A percentile compares a stretch with the other conserved stretches of the same genome.
Evolutionary conservation across 1,140 invertebrate genomes (phyloP).

Genomic region (Solen grandis): DNA sequence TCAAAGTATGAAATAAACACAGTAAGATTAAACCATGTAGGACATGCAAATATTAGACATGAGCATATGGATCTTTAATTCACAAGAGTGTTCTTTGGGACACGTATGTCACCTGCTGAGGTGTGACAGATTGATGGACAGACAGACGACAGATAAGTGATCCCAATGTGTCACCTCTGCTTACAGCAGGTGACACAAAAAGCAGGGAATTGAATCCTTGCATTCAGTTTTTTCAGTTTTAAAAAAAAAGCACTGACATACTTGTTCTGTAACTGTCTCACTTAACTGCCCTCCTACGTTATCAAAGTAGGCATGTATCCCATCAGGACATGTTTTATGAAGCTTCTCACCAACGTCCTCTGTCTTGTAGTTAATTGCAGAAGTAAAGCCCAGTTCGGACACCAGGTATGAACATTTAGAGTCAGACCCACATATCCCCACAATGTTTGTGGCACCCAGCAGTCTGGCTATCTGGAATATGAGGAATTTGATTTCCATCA

Average conservation of each 20-base stretch:
- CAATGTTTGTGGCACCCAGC: constrained; percentile 65
- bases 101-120: too few relatives aligned
- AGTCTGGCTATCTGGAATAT: constrained; percentile 72
- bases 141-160: neutral
- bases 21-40: too few relatives aligned
- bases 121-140: neutral
- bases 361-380: constrained; percentile 76
- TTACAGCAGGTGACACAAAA: too few relatives aligned
- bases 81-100: too few relatives aligned
- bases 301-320: constrained; percentile 78
- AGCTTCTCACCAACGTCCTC: constrained; percentile 64
- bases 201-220: too few relatives aligned
- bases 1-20: too few relatives aligned
- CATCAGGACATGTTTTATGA: constrained; percentile 68
- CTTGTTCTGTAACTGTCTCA: constrained; percentile 74
- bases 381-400: constrained; percentile 70
- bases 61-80: too few relatives aligned
- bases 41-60: too few relatives aligned
- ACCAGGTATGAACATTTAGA: constrained; percentile 72
- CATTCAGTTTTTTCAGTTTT: neutral
- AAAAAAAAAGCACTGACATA: too few relatives aligned
- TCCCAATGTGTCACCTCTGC: too few relatives aligned
- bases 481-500: too few relatives aligned
- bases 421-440: constrained; percentile 76
- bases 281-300: constrained; percentile 79